Evolutionary conservation across 2,888 invertebrate species (phyloP).

Genomic region (Lissocephala sabroskyi): DNA sequence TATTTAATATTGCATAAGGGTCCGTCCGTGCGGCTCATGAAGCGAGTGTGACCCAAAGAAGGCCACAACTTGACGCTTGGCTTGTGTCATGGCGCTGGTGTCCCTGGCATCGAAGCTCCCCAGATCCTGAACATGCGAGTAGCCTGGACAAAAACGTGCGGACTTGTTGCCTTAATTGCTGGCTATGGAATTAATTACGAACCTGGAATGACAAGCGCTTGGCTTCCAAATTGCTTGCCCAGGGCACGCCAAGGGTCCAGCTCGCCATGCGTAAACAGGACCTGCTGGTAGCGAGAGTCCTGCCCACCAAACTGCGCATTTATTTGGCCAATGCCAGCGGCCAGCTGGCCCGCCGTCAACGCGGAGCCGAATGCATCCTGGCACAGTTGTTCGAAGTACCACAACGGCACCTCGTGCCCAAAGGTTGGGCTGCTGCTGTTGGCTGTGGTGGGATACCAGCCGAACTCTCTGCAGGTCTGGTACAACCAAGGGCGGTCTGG

Average conservation of each 20-base stretch:
- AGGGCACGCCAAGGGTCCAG: constrained; percentile 76
- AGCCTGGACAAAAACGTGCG: constrained; percentile 37
- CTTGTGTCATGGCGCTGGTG: constrained; percentile 57
- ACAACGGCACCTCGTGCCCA: constrained; percentile 51
- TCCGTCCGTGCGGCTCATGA: constrained; percentile 7
- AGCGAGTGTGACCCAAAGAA: constrained; percentile 29
- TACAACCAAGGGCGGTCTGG: constrained; percentile 79
- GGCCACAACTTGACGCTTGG: constrained; percentile 58
- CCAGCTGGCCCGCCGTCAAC: constrained; percentile 27
- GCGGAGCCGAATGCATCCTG: constrained; percentile 44
- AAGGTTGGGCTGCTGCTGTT: constrained; percentile 25
- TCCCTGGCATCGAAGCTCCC: constrained; percentile 56
- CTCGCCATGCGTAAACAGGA: constrained; percentile 75
- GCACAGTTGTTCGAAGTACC: constrained; percentile 56
- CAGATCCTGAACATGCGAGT: constrained; percentile 66
- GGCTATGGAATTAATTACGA: constrained; percentile 21
- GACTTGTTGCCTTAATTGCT: constrained; percentile 9
- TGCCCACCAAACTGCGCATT: constrained; percentile 51
- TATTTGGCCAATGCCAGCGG: constrained; percentile 32
- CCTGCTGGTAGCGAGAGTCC: constrained; percentile 56
- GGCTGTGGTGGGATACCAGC: constrained; percentile 84
- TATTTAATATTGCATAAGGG: constrained; percentile 34
- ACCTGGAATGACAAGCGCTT: constrained; percentile 56
- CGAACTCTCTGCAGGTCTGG: constrained; percentile 90
- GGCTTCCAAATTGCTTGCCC: constrained; percentile 68